phyloP scores from a whole-genome alignment of 1,140 invertebrate genomes.

The honey bee (Apis mellifera) region Amel_HAv3.1 CM009931.2:4469001-4469500 shows the following conservation, averaged over 20 bases:
- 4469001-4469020: neutral
- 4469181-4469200: neutral
- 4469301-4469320: neutral
- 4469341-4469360: conserved; percentile 29
- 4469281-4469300: neutral
- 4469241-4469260: neutral
- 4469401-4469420: neutral
- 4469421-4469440: neutral
- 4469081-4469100: neutral
- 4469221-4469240: neutral
- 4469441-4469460: neutral
- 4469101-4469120: conserved; percentile 8
- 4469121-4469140: neutral
- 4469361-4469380: conserved; percentile 27
- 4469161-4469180: conserved; percentile 32
- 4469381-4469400: neutral
- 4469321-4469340: conserved; percentile 12
- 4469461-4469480: neutral
- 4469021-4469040: neutral
- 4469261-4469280: neutral
- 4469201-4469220: neutral
- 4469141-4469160: neutral
- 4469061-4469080: neutral
- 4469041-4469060: neutral
- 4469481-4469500: neutral